Evolutionary conservation across 2,113 vertebrate species (phyloP), one percentile per base, ranked within the genome.

Genomic region (Phrynosoma blainvillii): DNA sequence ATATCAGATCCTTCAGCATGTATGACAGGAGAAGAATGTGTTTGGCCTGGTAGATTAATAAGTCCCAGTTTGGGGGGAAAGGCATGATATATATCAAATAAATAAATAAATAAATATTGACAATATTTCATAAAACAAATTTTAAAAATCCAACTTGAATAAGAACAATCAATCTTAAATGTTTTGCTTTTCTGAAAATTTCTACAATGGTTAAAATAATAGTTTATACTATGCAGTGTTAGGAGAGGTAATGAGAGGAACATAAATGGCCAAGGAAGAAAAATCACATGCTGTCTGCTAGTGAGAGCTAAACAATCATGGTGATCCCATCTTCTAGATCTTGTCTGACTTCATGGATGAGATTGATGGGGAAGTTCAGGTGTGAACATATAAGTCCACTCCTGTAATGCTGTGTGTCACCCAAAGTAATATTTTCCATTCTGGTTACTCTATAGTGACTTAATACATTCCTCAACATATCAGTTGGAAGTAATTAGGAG

Each of bases 1-100:
- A 62, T 1, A 0, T 75, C 12, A 71, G 82, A 85, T 0, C 0
- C 83, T 88, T 84, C 87, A 0, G 0, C 86, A 0, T 0, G 82
- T 85, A 92, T 84, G 30, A 66, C 32, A 82, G 84, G 82, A 47
- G 14, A 14, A 47, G 14, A 14, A 71, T 79, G 86, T 86, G 21
- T 1, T 47, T 79, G 12, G 3, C 5, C 59, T 83, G 14, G 12
- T 36, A 62, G 32, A 8, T 30, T 70, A 2, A 78, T 21, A 79
- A 62, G 70, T 36, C 77, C 27, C 5, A 71, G 9, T 71, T 71
- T 5, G 11, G 68, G 27, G 27, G 25, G 11, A 71, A 71, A 71
- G 68, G 2, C 10, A 30, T 8, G 68, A 71, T 71, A 71, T 27
- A 1, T 10, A 71, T 62, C 59, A 71, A 71, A 68, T 9, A 25